Evolutionary conservation across 2,113 vertebrate species (phyloP), one percentile per base, ranked within the genome.

Genomic region (Ophthalmolycus amberensis): DNA sequence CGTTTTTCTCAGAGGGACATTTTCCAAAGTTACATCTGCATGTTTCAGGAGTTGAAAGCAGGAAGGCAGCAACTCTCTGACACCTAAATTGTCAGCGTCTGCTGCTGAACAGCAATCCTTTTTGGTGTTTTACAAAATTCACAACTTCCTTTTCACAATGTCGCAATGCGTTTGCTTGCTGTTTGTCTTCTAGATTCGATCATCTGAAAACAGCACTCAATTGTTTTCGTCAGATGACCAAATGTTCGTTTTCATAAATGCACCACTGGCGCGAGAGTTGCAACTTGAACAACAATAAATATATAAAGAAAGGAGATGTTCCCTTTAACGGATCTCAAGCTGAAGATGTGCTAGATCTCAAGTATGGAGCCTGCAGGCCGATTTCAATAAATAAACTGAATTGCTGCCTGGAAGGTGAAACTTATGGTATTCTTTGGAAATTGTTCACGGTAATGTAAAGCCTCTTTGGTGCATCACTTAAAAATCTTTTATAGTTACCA

Each of bases 401-500:
- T 59, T 64, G 52, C 68, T 73, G 73, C 85, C 82, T 74, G 40
- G 37, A 75, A 84, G 79, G 79, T 32, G 29, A 25, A 68, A 29
- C 29, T 29, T 29, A n/a, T 50, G 27, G 25, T 64, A 46, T 79
- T 87, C 68, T 78, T 65, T 77, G 34, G 70, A 85, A 90, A 83
- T 62, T 83, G 79, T 64, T 90, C 52, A 65, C 32, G 9, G 66
- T 71, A 79, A 81, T 70, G 48, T 75, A 84, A 88, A 77, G 52
- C 59, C 16, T 75, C 62, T 52, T 75, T 42, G 71, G 67, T 87
- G 79, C 71, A 77, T 83, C 56, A 22, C 85, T 90, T 86, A 71
- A 83, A 86, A 81, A 75, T 87, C 5, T 88, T 93, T 80, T 93
- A 72, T 82, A 87, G 67, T 90, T 94, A 83, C 46, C 67, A 59